Percentiles rank a stretch among this genome's conserved stretches.
These are phyloP conservation scores for Suricata suricatta DNA, from an alignment of 2,113 vertebrate genomes.

Conservation along the genomic window DNA sequence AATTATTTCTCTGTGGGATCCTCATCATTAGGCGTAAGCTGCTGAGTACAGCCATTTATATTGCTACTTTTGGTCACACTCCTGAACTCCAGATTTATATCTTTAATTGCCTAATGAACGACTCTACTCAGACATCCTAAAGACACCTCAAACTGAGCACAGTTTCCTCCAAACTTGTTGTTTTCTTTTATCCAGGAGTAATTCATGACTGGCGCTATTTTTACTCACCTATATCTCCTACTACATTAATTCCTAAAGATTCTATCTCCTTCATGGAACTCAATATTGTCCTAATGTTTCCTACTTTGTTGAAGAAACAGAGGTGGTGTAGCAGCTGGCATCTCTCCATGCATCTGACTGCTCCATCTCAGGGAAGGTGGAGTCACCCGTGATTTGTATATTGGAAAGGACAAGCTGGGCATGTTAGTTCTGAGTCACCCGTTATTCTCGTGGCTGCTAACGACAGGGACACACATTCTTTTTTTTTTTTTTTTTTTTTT, in stretches of 20 bases:
- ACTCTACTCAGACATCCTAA: not conserved
- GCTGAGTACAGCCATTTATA: not conserved
- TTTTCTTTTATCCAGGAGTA: not conserved
- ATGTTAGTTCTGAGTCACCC: not conserved
- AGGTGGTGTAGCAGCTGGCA: not conserved
- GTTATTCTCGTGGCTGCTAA: not conserved
- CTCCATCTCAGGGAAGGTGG: not conserved
- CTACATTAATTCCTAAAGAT: not conserved
- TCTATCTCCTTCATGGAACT: not conserved
- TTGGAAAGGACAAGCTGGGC: not conserved
- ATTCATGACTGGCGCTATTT: not conserved
- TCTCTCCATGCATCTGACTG: not conserved
- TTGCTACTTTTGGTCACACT: not conserved
- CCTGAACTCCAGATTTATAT: not conserved
- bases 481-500: not conserved
- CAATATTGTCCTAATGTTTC: not conserved
- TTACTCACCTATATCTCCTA: not conserved
- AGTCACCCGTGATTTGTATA: not conserved
- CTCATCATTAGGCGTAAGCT: not conserved
- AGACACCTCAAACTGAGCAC: not conserved
- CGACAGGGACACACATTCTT: not conserved
- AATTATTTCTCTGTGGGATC: not conserved
- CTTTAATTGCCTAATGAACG: constrained; percentile 21
- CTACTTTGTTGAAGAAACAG: not conserved
- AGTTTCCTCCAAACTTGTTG: not conserved